phyloP scores from a whole-genome alignment of 2,797 vertebrate genomes.

The Malurus splendens region DNA sequence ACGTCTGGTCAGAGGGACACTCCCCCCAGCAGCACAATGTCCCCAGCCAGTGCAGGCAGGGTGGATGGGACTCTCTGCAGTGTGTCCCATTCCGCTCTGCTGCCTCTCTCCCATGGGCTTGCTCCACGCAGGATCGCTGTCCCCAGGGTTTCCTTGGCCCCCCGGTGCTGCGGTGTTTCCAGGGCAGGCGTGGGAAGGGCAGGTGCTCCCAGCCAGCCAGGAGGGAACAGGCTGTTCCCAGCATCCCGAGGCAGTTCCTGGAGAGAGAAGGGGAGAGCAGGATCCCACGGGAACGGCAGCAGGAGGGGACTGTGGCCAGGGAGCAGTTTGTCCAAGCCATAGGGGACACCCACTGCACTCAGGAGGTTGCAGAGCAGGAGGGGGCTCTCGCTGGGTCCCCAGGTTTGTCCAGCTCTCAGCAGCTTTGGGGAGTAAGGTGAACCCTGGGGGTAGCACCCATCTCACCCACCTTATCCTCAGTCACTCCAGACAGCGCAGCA shows the following conservation, averaged over 20 bases:
- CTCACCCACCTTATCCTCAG: background rate
- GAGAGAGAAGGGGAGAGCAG: conserved; percentile 23
- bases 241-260: conserved; percentile 35
- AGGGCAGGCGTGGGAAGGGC: conserved; percentile 35
- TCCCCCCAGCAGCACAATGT: background rate
- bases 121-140: fast-evolving
- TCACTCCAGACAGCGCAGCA: background rate
- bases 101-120: background rate
- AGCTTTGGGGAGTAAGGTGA: background rate
- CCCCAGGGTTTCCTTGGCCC: background rate
- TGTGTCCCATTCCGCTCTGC: fast-evolving
- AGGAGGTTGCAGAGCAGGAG: background rate
- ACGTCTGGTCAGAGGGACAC: background rate
- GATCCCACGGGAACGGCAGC: conserved; percentile 37
- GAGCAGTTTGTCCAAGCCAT: background rate
- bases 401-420: background rate
- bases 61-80: background rate
- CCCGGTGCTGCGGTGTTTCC: background rate
- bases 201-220: conserved; percentile 1
- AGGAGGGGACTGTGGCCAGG: background rate
- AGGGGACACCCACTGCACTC: fast-evolving
- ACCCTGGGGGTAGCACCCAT: background rate
- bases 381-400: background rate
- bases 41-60: fast-evolving
- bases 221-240: conserved; percentile 48